phyloP scores from a whole-genome alignment of 2,797 vertebrate species.

The Sebastiscus albofasciatus region DNA sequence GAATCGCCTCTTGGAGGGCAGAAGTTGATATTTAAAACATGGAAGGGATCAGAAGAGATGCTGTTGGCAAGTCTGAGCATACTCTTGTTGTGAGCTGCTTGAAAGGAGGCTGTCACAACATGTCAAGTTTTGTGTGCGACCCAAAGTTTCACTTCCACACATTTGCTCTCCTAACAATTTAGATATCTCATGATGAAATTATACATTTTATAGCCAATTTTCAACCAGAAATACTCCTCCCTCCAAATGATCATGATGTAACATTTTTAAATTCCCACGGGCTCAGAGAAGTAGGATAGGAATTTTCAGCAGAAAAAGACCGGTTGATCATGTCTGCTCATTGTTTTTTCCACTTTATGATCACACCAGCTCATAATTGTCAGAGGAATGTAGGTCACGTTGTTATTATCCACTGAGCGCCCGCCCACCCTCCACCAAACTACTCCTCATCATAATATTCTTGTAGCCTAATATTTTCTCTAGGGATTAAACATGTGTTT shows the following conservation, averaged over 20 bases:
- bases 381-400: conserved; percentile 82
- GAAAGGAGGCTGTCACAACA: too few relatives aligned
- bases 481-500: neutral
- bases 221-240: neutral
- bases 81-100: too few relatives aligned
- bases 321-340: conserved; percentile 34
- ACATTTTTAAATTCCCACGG: neutral
- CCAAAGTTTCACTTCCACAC: neutral
- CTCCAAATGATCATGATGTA: neutral
- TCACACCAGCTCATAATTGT: conserved; percentile 70
- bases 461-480: neutral
- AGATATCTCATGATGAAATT: neutral
- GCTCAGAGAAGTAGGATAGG: neutral
- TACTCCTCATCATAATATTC: neutral
- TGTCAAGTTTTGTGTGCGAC: neutral
- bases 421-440: neutral
- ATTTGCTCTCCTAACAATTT: neutral
- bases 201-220: neutral
- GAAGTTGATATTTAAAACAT: too few relatives aligned
- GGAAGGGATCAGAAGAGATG: too few relatives aligned
- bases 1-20: too few relatives aligned
- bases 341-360: conserved; percentile 57
- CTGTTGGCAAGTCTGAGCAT: too few relatives aligned
- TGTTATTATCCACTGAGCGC: conserved; percentile 55
- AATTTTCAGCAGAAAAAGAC: conserved; percentile 4